These are phyloP conservation scores for Acronicta leporina DNA, from an alignment of 2,888 invertebrate genomes.

Conservation along the genomic window DNA sequence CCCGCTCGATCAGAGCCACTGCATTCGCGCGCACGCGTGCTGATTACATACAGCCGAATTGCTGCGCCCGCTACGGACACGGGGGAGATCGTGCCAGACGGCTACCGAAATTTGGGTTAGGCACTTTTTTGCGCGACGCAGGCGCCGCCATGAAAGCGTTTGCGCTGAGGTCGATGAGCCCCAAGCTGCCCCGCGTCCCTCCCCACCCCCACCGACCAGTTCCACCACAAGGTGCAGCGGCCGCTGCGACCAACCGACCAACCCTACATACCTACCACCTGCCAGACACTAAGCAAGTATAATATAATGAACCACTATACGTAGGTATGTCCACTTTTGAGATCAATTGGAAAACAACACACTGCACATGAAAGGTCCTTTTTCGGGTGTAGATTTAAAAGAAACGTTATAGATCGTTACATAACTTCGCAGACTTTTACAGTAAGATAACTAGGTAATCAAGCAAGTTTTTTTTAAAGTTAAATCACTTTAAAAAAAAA, in stretches of 20 bases:
- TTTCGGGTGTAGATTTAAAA: slow-evolving; percentile 7
- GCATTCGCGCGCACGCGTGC: slow-evolving; percentile 71
- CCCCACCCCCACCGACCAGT: slow-evolving; percentile 76
- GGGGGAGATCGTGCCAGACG: slow-evolving; percentile 80
- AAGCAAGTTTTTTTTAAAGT: not conserved
- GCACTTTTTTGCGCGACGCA: slow-evolving; percentile 80
- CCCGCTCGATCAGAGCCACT: slow-evolving; percentile 55
- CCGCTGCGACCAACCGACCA: slow-evolving; percentile 77
- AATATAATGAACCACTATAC: slow-evolving; percentile 64
- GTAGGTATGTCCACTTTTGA: slow-evolving; percentile 59
- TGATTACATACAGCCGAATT: slow-evolving; percentile 72
- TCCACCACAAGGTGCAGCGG: slow-evolving; percentile 86
- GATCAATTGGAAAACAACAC: slow-evolving; percentile 49
- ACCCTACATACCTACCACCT: slow-evolving; percentile 87
- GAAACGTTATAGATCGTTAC: not conserved
- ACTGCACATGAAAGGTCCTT: slow-evolving; percentile 6
- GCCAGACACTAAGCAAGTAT: slow-evolving; percentile 85
- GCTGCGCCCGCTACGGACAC: slow-evolving; percentile 63
- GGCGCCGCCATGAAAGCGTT: slow-evolving; percentile 73
- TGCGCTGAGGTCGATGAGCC: slow-evolving; percentile 83
- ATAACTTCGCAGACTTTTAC: not conserved
- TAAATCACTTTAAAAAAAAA: no score
- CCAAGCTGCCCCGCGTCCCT: slow-evolving; percentile 61
- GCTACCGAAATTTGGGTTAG: slow-evolving; percentile 87
- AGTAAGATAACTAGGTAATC: not conserved